Base-by-base conservation (phyloP, 2,888 invertebrate species). In the Epistrophella euchroma region DNA sequence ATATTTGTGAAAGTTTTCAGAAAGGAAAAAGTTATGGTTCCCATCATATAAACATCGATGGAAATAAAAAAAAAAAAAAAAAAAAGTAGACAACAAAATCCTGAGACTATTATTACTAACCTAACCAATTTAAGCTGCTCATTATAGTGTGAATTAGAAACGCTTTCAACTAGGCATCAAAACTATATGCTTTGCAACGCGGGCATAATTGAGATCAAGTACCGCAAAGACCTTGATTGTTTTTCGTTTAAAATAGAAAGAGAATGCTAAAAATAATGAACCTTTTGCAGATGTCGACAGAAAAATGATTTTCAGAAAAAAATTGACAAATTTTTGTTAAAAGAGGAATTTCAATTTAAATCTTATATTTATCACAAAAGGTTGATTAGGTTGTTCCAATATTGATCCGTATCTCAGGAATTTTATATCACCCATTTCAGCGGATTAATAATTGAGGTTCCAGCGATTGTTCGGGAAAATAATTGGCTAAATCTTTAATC, bases 61-160 rank as follows among this genome's bases (percentile, higher is more conserved):
- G 47, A 19, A 47, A 66, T 35, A 5, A 13, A 45, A 22, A 28
- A 55, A 55, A 55, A 52, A 2, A 19, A 37, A 50, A 55, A 2
- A 17, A 10, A 64, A 4, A 25, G 4, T 3, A 5, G 6, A 28
- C 0, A 28, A 28, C 0, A 6, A 32, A 64, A 32, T 66, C 47
- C 47, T 66, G 32, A 66, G 15, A 66, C 66, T 35, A 45, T 45
- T 6, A 64, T 32, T 64, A 64, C 35, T 6, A 22, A 25, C 60
- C 7, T n/a, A 11, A 9, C 15, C 15, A 35, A 40, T 55, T 2
- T 75, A 22, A 68, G 13, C 71, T 66, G 47, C 28, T 47, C 47
- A 66, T 66, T 45, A 15, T 13, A 22, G 47, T 66, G 66, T n/a
- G 43, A 47, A 66, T 66, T 66, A 35, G 40, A 19, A 66, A 60